Conservation (phyloP, 2,113 vertebrate genomes). For the Oxyura jamaicensis region DNA sequence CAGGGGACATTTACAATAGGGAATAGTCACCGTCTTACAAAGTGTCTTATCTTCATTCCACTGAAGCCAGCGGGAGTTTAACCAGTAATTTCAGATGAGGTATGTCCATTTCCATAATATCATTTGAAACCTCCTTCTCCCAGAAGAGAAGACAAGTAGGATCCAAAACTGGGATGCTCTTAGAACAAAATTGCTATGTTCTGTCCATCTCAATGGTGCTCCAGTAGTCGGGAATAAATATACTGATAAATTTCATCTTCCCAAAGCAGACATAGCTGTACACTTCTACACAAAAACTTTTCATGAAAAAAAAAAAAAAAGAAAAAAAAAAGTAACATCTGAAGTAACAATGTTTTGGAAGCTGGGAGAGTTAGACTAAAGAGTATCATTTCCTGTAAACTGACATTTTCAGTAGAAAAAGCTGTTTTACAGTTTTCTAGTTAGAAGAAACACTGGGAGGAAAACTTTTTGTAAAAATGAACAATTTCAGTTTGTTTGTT, state of each 20-base stretch:
- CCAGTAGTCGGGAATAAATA: background rate
- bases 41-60: background rate
- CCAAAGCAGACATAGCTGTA: background rate
- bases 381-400: background rate
- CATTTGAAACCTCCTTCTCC: background rate
- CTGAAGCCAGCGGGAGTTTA: background rate
- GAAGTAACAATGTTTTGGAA: background rate
- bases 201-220: background rate
- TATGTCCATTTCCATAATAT: background rate
- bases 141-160: background rate
- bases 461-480: background rate
- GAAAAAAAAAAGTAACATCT: background rate
- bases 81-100: background rate
- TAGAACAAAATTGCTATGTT: background rate
- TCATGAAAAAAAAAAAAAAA: no score
- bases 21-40: background rate
- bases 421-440: rapidly evolving
- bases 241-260: background rate
- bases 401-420: background rate
- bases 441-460: background rate
- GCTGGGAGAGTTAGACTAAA: background rate
- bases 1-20: background rate
- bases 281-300: background rate
- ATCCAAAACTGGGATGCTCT: background rate
- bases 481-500: background rate